Evolutionary conservation across 2,888 invertebrate species (phyloP), one percentile per base, ranked within the genome.

Genomic region (Apodemia hepburni): DNA sequence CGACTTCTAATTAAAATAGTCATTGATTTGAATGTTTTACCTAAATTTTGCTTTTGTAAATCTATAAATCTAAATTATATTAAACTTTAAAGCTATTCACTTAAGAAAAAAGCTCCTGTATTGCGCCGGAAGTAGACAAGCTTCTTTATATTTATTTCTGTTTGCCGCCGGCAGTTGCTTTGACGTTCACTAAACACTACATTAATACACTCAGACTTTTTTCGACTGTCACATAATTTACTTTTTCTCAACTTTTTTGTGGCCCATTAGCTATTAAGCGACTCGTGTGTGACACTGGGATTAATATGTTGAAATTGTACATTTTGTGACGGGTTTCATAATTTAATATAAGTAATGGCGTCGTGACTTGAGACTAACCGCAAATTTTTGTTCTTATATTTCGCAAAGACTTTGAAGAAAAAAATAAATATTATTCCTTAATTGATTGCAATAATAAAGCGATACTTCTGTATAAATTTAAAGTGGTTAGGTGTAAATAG

Each of bases 261-360:
- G 75, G 81, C 76, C 86, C 90, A 89, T 90, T 88, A 90, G 88
- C 88, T 89, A 88, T 87, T 88, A 89, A 89, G 81, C 82, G 81
- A 75, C 70, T 76, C 72, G 75, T 73, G 76, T 80, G 80, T 86
- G 86, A 86, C 85, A 81, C 71, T 71, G 73, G 81, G 79, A 88
- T 88, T 87, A 86, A 87, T 85, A 85, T 70, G 81, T 79, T 77
- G 75, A 74, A 77, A 73, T 76, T 72, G 71, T 68, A 74, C 79
- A 80, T 80, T 80, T 79, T 78, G 74, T 68, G 69, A 75, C 71
- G 67, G 60, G 60, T 63, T 67, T 69, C 51, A 64, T 66, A 71
- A 59, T 49, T 58, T 64, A 45, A 64, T 64, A 49, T 61, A 38
- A 18, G 45, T n/a, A 18, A 51, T 27, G 38, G 7, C 22, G 33